These are phyloP conservation scores for Myrmecophaga tridactyla DNA, from an alignment of 2,113 vertebrate genomes.

Conservation along the genomic window DNA sequence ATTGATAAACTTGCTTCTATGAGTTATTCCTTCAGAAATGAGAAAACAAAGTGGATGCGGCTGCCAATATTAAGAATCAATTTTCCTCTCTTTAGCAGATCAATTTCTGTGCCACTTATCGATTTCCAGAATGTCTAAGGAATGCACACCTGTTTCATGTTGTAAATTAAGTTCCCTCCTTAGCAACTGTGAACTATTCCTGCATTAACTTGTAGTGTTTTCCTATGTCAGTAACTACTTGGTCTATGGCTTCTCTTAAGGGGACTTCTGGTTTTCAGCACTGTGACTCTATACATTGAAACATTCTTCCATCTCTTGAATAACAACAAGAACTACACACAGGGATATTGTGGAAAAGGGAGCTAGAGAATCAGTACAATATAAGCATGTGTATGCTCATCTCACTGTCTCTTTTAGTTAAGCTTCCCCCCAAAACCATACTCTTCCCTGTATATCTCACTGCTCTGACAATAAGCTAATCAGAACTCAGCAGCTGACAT, in stretches of 20 bases:
- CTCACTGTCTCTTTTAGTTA: not conserved
- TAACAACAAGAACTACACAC: not conserved
- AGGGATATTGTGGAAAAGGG: not conserved
- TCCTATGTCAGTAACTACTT: slow-evolving; percentile 34
- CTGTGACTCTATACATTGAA: slow-evolving; percentile 44
- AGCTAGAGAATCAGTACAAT: not conserved
- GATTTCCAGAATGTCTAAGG: slow-evolving; percentile 64
- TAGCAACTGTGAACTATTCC: slow-evolving; percentile 31
- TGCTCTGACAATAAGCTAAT: not conserved
- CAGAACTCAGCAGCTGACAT: not conserved
- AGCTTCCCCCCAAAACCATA: not conserved
- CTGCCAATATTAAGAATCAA: slow-evolving; percentile 44
- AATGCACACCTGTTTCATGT: slow-evolving; percentile 53
- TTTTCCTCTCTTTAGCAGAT: slow-evolving; percentile 56
- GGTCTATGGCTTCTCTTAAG: slow-evolving; percentile 3
- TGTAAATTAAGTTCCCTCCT: slow-evolving; percentile 55
- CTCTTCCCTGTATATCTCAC: not conserved
- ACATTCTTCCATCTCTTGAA: slow-evolving; percentile 27
- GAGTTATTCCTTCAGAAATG: slow-evolving; percentile 54
- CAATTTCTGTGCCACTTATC: slow-evolving; percentile 33
- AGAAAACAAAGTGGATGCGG: slow-evolving; percentile 45
- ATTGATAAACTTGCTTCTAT: slow-evolving; percentile 54
- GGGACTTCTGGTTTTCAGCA: slow-evolving; percentile 48
- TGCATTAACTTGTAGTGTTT: slow-evolving; percentile 52
- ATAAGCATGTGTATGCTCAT: not conserved